Percentiles rank a stretch among this genome's conserved stretches.
These are phyloP conservation scores for Cyanoderma ruficeps DNA, from an alignment of 2,113 vertebrate genomes.

Conservation along the genomic window DNA sequence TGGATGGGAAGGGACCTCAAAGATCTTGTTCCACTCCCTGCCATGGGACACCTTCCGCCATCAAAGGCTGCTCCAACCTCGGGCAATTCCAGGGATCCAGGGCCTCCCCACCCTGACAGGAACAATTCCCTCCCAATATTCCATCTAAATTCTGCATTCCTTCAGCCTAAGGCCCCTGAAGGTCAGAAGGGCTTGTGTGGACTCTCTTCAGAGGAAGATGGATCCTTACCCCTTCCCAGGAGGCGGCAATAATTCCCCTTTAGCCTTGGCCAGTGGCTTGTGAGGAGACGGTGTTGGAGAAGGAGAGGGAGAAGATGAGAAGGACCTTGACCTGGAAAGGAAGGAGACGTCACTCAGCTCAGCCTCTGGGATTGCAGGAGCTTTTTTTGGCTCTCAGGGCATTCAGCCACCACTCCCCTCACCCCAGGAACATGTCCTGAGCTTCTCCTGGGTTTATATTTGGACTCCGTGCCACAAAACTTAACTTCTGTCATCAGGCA, in stretches of 20 bases:
- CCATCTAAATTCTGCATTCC: background rate
- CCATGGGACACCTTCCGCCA: background rate
- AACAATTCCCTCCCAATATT: background rate
- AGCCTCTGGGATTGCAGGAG: background rate
- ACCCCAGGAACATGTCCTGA: background rate
- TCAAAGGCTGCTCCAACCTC: background rate
- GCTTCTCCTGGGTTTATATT: background rate
- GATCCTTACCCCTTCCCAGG: conserved; percentile 82
- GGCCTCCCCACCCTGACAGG: background rate
- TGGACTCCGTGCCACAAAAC: background rate
- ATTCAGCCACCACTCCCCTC: background rate
- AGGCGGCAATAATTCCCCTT: conserved; percentile 79
- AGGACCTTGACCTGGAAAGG: conserved; percentile 85
- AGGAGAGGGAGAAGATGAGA: conserved; percentile 88
- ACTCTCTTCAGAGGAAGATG: background rate
- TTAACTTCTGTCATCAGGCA: background rate
- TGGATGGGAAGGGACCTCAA: background rate
- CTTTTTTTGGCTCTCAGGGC: background rate
- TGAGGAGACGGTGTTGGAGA: conserved; percentile 86
- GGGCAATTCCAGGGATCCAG: background rate
- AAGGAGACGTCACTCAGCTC: background rate
- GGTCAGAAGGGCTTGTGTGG: background rate
- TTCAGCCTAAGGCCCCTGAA: too few species aligned
- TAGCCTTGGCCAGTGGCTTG: conserved; percentile 82
- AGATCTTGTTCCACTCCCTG: background rate